A percentile compares a stretch with the other conserved stretches of the same genome.
Conservation (phyloP, 2,888 invertebrate genomes). For the Volucella inflata region DNA sequence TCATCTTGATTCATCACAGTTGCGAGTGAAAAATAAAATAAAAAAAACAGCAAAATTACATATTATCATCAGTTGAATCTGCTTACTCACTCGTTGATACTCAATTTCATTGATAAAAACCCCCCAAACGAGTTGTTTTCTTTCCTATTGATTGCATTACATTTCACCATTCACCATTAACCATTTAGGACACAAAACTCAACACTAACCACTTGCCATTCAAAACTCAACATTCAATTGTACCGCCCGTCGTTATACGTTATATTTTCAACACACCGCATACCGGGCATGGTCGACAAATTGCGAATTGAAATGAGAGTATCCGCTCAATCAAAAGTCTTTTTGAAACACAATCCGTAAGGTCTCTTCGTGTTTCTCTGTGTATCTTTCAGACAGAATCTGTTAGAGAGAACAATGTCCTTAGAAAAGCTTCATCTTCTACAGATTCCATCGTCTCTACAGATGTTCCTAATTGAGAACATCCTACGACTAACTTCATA, state of each 20-base stretch:
- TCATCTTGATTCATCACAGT: too few species aligned
- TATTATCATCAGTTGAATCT: constrained; percentile 37
- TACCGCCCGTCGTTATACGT: neutral
- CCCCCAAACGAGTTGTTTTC: constrained; percentile 8
- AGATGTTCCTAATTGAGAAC: constrained; percentile 23
- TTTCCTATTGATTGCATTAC: constrained; percentile 47
- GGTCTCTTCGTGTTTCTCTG: neutral
- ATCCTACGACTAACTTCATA: constrained; percentile 53
- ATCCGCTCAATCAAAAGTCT: neutral
- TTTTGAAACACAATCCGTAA: neutral
- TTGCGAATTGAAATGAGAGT: constrained; percentile 1
- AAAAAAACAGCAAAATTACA: neutral
- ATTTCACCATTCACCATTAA: constrained; percentile 26
- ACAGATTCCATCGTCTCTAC: constrained; percentile 18
- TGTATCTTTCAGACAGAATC: neutral
- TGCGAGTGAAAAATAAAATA: neutral
- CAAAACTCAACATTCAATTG: neutral
- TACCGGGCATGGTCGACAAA: constrained; percentile 22
- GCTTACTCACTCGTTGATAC: constrained; percentile 53
- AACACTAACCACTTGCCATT: constrained; percentile 4
- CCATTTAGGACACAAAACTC: constrained; percentile 21
- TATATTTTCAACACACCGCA: neutral
- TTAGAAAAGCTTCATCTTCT: constrained; percentile 43
- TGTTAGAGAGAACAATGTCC: neutral
- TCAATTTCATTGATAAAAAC: constrained; percentile 61